Percentiles rank a stretch among this genome's conserved stretches.
Evolutionary conservation across 2,113 vertebrate genomes (phyloP).

Genomic region (Eubucco bourcierii): DNA sequence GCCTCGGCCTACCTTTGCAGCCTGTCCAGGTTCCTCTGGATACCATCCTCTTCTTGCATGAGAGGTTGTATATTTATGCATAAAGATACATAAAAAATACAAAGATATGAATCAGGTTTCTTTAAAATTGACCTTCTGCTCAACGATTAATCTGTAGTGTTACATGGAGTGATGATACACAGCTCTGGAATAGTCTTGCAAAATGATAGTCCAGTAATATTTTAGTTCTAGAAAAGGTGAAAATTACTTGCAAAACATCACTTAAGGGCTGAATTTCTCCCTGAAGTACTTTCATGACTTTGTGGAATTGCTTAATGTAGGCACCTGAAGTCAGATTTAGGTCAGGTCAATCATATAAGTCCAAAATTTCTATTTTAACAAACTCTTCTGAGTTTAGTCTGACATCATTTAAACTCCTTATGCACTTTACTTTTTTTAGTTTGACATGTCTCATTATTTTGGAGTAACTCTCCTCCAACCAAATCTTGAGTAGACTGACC

Average conservation of each 20-base stretch:
- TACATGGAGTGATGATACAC: background rate
- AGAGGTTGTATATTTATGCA: constrained; percentile 22
- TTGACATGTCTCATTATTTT: background rate
- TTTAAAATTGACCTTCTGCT: background rate
- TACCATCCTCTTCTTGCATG: background rate
- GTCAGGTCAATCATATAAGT: background rate
- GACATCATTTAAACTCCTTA: background rate
- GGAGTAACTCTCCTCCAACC: background rate
- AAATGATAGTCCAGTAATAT: background rate
- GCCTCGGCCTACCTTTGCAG: no score
- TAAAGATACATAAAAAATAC: background rate
- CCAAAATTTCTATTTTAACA: background rate
- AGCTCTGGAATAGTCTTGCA: background rate
- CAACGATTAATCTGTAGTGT: background rate
- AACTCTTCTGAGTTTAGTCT: background rate
- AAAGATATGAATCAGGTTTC: background rate
- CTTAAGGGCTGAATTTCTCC: background rate
- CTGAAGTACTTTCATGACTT: background rate
- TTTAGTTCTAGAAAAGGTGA: background rate
- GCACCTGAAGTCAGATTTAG: background rate
- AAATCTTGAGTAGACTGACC: background rate
- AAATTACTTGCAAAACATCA: background rate
- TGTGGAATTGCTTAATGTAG: background rate
- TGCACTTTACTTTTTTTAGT: background rate
- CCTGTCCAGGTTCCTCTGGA: no score